These are phyloP conservation scores for Aulostomus chinensis DNA, from an alignment of 2,797 vertebrate species.

Conservation along the genomic window DNA sequence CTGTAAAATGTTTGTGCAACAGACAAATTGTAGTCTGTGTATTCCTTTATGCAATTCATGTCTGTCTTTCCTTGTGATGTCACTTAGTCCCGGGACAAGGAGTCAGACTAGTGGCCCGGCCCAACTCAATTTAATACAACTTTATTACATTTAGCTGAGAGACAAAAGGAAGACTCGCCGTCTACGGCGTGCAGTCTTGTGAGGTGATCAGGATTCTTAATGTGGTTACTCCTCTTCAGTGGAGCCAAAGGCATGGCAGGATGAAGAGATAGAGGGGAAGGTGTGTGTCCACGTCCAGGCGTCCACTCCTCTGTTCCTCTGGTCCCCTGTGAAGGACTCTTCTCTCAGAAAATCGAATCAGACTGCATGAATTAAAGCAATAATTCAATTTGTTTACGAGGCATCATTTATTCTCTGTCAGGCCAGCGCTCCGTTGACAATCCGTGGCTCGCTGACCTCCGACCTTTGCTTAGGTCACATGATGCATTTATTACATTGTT, in stretches of 20 bases:
- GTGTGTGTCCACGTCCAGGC: constrained; percentile 26
- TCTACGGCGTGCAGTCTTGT: constrained; percentile 50
- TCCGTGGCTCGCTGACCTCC: constrained; percentile 63
- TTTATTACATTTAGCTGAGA: constrained; percentile 67
- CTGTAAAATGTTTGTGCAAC: too few relatives aligned
- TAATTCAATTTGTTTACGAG: constrained; percentile 84
- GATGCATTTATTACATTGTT: constrained; percentile 71
- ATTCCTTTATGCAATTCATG: constrained; percentile 25
- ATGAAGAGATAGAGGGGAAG: constrained; percentile 40
- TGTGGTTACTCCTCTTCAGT: constrained; percentile 63
- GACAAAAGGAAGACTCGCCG: constrained; percentile 58
- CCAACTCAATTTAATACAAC: constrained; percentile 62
- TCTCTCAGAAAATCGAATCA: constrained; percentile 78
- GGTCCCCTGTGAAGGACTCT: constrained; percentile 67
- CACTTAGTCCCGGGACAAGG: constrained; percentile 42
- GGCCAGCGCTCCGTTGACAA: constrained; percentile 68
- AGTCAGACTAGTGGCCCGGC: constrained; percentile 38
- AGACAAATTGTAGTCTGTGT: constrained; percentile 8
- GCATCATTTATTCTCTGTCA: constrained; percentile 82
- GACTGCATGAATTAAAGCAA: constrained; percentile 83
- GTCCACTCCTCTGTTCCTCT: constrained; percentile 36
- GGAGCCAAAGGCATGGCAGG: constrained; percentile 50
- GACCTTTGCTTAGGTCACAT: constrained; percentile 74
- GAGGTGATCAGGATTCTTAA: constrained; percentile 69
- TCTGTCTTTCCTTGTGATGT: constrained; percentile 37